Conservation (phyloP, 2,888 invertebrate species). For the Theodoxus fluviatilis region DNA sequence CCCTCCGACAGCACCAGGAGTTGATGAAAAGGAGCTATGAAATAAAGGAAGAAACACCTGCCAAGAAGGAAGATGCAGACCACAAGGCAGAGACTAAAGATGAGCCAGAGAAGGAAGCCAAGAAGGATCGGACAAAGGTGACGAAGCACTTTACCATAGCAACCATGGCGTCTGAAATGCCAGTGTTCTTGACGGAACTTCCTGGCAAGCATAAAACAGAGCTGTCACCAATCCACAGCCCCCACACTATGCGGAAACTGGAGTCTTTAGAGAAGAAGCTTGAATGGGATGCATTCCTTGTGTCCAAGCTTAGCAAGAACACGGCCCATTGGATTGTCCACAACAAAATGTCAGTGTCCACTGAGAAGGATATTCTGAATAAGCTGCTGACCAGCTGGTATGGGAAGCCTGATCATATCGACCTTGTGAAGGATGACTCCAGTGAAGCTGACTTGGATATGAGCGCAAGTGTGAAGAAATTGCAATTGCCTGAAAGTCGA, state of each 20-base stretch:
- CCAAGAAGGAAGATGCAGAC: slow-evolving; percentile 29
- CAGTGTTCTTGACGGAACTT: slow-evolving; percentile 29
- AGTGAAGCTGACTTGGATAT: slow-evolving; percentile 44
- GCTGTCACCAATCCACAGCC: neutral
- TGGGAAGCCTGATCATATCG: slow-evolving; percentile 52
- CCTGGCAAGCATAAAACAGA: neutral
- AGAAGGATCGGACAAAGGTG: slow-evolving; percentile 13
- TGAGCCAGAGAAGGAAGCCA: slow-evolving; percentile 5
- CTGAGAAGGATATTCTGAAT: slow-evolving; percentile 46
- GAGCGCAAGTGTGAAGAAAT: slow-evolving; percentile 34
- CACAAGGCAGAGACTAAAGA: slow-evolving; percentile 41
- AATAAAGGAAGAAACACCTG: neutral
- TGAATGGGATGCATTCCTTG: slow-evolving; percentile 63
- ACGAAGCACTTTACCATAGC: slow-evolving; percentile 1
- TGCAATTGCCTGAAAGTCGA: slow-evolving; percentile 39
- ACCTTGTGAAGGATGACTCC: slow-evolving; percentile 51
- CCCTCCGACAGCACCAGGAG: neutral
- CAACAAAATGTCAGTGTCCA: slow-evolving; percentile 40
- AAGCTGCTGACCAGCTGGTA: slow-evolving; percentile 50
- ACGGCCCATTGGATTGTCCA: slow-evolving; percentile 65
- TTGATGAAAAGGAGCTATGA: neutral
- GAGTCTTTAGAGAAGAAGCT: slow-evolving; percentile 19
- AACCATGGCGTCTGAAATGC: slow-evolving; percentile 1
- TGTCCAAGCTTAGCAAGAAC: slow-evolving; percentile 56
- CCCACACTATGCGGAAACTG: slow-evolving; percentile 18